Evolutionary conservation across 2,888 invertebrate species (phyloP).

Genomic region (Uloborus plumipes): DNA sequence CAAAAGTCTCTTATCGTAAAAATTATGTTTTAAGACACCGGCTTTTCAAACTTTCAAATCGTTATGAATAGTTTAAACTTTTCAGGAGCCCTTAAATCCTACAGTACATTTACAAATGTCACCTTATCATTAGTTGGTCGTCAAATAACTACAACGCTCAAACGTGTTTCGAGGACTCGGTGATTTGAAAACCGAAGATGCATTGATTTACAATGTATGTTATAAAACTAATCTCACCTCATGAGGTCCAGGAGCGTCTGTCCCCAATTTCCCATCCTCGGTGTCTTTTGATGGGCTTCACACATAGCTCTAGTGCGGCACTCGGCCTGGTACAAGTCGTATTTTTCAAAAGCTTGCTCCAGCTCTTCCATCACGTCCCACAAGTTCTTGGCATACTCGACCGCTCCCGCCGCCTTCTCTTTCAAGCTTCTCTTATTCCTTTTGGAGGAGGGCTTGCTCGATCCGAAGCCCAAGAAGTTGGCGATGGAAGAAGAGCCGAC

Average conservation of each 20-base stretch:
- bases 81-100: too few relatives aligned
- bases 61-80: too few relatives aligned
- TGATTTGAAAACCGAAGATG: too few relatives aligned
- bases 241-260: constrained; percentile 41
- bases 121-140: too few relatives aligned
- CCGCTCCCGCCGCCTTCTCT: constrained; percentile 48
- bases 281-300: constrained; percentile 39
- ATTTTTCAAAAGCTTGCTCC: constrained; percentile 50
- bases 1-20: too few relatives aligned
- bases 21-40: too few relatives aligned
- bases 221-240: constrained; percentile 22
- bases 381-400: constrained; percentile 47
- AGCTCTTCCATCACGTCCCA: constrained; percentile 56
- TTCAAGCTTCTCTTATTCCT: constrained; percentile 37
- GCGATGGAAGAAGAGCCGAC: constrained; percentile 45
- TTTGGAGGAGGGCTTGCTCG: constrained; percentile 23
- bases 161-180: too few relatives aligned
- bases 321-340: constrained; percentile 49
- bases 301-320: constrained; percentile 44
- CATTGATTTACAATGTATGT: not conserved
- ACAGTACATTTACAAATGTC: too few relatives aligned
- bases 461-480: constrained; percentile 43
- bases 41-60: too few relatives aligned
- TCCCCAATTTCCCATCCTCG: constrained; percentile 50
- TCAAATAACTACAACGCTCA: too few relatives aligned